phyloP scores from a whole-genome alignment of 2,888 invertebrate genomes.

The Elysia crispata region DNA sequence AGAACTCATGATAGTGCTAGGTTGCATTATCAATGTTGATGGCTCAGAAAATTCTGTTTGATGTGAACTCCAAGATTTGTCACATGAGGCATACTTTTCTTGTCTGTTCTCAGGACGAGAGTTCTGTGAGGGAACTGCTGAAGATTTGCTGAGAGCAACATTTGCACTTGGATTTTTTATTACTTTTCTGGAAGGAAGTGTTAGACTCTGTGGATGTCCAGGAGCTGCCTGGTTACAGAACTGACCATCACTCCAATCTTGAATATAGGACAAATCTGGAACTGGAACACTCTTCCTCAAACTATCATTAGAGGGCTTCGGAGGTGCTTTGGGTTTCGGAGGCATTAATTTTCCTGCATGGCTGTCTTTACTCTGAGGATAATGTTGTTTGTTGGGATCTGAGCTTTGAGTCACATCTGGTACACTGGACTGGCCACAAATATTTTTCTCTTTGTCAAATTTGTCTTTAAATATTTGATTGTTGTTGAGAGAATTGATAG shows the following conservation, averaged over 20 bases:
- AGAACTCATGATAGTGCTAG: constrained; percentile 28
- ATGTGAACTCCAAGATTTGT: neutral
- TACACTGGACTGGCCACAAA: neutral
- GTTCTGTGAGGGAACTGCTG: no score
- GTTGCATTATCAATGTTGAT: neutral
- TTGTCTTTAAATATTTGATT: neutral
- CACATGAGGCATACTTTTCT: neutral
- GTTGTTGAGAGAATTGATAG: neutral
- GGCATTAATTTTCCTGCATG: neutral
- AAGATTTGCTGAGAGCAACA: neutral
- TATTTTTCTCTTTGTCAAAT: neutral
- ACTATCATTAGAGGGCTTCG: constrained; percentile 7
- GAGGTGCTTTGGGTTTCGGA: constrained; percentile 1
- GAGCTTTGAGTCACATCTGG: neutral
- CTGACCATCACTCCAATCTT: neutral
- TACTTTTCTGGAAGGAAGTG: constrained; percentile 16
- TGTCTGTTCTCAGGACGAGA: neutral
- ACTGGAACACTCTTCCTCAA: constrained; percentile 14
- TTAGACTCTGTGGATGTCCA: constrained; percentile 14
- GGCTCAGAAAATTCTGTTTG: neutral
- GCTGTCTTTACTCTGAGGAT: neutral
- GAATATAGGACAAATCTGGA: neutral
- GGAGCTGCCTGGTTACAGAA: neutral
- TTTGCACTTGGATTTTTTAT: neutral
- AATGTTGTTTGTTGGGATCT: neutral